Percentiles rank a stretch among this genome's conserved stretches.
Evolutionary conservation across 1,140 invertebrate species (phyloP).

Genomic region (Rhagoletis zephyria): DNA sequence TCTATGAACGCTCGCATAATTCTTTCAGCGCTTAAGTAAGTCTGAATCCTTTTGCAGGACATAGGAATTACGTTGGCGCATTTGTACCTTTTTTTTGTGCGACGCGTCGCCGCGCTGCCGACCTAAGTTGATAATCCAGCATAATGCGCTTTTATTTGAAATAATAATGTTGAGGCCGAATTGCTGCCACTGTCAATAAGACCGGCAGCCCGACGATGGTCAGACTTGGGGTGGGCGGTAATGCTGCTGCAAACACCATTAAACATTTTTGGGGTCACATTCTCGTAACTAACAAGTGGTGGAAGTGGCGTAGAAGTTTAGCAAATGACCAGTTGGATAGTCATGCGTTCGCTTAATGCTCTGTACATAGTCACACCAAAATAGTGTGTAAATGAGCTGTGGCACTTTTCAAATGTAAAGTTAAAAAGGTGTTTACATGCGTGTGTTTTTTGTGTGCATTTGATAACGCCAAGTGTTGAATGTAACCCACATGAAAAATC

Average conservation of each 20-base stretch:
- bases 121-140: conserved; percentile 70
- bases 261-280: conserved; percentile 54
- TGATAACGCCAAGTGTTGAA: not conserved
- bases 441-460: not conserved
- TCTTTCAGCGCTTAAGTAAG: conserved; percentile 27
- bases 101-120: not conserved
- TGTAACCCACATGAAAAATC: conserved; percentile 18
- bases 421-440: not conserved
- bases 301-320: not conserved
- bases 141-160: conserved; percentile 73
- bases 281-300: not conserved
- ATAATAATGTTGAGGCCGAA: conserved; percentile 69
- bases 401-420: conserved; percentile 14
- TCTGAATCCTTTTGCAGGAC: conserved; percentile 60
- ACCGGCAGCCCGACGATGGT: not conserved
- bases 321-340: not conserved
- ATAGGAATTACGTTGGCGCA: conserved; percentile 29
- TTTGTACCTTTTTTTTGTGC: conserved; percentile 31
- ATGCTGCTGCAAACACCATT: conserved; percentile 52
- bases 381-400: conserved; percentile 40
- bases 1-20: conserved; percentile 55
- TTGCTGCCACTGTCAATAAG: conserved; percentile 54
- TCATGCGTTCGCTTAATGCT: not conserved
- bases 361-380: not conserved
- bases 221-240: not conserved